Conservation (phyloP, 2,888 invertebrate genomes). For the Catocala sponsa region DNA sequence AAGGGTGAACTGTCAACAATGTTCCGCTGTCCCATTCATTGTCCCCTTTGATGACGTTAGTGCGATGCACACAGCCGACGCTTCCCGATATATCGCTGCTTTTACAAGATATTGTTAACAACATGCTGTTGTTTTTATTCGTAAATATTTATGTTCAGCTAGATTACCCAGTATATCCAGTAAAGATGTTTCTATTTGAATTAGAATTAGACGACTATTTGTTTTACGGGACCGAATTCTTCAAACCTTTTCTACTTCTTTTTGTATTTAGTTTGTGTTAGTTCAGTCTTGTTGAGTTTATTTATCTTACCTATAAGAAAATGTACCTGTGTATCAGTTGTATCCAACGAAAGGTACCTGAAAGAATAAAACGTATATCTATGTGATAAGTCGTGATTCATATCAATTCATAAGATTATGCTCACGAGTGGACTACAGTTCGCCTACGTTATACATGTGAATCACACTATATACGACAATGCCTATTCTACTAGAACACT, state of each 20-base stretch:
- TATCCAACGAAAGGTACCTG: too few species aligned
- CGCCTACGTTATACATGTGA: too few species aligned
- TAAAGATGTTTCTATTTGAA: slow-evolving; percentile 35
- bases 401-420: too few species aligned
- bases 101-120: slow-evolving; percentile 63
- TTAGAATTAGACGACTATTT: slow-evolving; percentile 28
- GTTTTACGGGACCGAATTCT: slow-evolving; percentile 12
- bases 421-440: too few species aligned
- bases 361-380: too few species aligned
- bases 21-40: slow-evolving; percentile 61
- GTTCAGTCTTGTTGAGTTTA: too few species aligned
- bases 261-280: not conserved
- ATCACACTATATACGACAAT: too few species aligned
- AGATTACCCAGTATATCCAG: slow-evolving; percentile 32
- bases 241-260: not conserved
- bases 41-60: slow-evolving; percentile 74
- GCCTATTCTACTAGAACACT: too few species aligned
- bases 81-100: slow-evolving; percentile 58
- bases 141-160: slow-evolving; percentile 37
- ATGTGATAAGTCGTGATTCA: too few species aligned
- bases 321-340: too few species aligned
- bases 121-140: slow-evolving; percentile 30
- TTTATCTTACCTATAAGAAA: too few species aligned
- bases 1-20: slow-evolving; percentile 65
- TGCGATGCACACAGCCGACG: slow-evolving; percentile 74